Base-by-base conservation (phyloP, 2,888 invertebrate species). In the Monoplex corrugatus region DNA sequence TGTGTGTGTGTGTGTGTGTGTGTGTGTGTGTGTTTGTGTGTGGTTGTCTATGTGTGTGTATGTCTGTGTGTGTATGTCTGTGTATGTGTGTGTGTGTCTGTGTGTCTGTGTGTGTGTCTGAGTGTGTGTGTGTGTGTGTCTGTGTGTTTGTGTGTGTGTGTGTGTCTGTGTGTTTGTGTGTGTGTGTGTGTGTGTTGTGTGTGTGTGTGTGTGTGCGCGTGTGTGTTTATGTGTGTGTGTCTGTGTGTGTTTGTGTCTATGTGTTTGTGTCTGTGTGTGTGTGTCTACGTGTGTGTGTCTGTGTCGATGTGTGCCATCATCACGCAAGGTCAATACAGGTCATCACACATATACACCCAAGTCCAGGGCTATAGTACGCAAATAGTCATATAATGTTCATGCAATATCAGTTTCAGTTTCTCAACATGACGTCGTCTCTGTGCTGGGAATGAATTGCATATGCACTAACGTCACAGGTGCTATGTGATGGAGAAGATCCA, bases 21-120 rank as follows among this genome's bases (percentile, higher is more conserved):
- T 80, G 80, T 43, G 80, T 80, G 80, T 80, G 43, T 44, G 78
- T 78, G 78, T 78, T 32, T 78, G 78, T 78, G 78, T 38, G 78
- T 38, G 38, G 5, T 32, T 78, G 78, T 38, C 35, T 78, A 35
- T 78, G 78, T 38, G 78, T 35, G 78, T 38, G 78, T 38, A 23
- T 78, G 78, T 16, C 35, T 35, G 78, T 78, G 78, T 78, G 8
- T 38, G 35, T 38, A 16, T 13, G 80, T 80, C 40, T 80, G 80
- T 43, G 44, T 28, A 35, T 80, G 43, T 28, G 80, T 43, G 80
- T 80, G 43, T 80, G 43, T 80, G 80, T 43, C 40, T 80, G 43
- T 78, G 80, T 80, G 43, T 80, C 32, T 43, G 28, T 43, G 43
- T 80, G 80, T 72, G 80, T 43, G 43, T 43, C 40, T 80, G 80